A percentile compares a stretch with the other conserved stretches of the same genome.
Evolutionary conservation across 2,113 vertebrate genomes (phyloP).

Genomic region (Salvelinus fontinalis): DNA sequence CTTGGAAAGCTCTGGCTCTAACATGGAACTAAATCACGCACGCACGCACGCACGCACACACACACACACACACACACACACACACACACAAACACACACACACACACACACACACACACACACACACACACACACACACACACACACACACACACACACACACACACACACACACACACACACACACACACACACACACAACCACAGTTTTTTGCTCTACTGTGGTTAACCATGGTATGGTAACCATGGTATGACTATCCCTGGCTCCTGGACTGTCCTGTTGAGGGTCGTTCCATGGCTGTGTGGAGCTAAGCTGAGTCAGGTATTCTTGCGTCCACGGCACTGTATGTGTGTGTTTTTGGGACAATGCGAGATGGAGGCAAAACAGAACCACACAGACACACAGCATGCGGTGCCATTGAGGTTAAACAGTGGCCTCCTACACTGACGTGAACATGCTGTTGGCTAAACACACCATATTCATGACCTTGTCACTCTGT

Average conservation of each 20-base stretch:
- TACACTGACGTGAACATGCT: not conserved
- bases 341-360: conserved; percentile 57
- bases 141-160: no score
- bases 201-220: not conserved
- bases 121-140: no score
- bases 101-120: no score
- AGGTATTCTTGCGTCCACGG: not conserved
- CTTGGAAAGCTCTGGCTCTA: conserved; percentile 35
- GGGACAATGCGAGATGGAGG: conserved; percentile 64
- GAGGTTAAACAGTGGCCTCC: not conserved
- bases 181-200: no score
- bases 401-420: conserved; percentile 14
- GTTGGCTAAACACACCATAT: conserved; percentile 12
- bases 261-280: not conserved
- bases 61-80: no score
- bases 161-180: no score
- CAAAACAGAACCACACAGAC: conserved; percentile 66
- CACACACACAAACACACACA: no score
- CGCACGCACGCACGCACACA: no score
- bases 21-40: not conserved
- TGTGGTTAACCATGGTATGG: not conserved
- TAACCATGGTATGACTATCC: not conserved
- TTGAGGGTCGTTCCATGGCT: not conserved
- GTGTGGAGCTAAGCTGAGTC: not conserved
- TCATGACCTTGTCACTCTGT: not conserved